These are phyloP conservation scores for Strigops habroptila DNA, from an alignment of 2,113 vertebrate genomes.

Conservation along the genomic window DNA sequence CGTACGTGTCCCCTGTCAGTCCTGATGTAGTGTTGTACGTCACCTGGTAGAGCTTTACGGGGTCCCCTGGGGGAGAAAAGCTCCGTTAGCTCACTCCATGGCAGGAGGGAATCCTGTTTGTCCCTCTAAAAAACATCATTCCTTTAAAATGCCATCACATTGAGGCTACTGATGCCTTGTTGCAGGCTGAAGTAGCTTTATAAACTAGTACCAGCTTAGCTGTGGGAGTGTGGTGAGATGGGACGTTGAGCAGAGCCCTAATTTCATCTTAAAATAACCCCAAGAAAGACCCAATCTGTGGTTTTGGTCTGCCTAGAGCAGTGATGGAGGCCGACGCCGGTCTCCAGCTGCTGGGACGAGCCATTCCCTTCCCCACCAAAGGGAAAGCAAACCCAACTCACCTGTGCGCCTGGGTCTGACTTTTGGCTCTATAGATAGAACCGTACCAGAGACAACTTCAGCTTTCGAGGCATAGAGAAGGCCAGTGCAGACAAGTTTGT, in stretches of 20 bases:
- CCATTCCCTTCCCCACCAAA: not conserved
- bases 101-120: rapidly evolving
- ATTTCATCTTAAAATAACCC: not conserved
- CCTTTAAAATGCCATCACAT: rapidly evolving
- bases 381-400: conserved; percentile 54
- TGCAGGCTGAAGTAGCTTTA: not conserved
- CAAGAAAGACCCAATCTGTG: not conserved
- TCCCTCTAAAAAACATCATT: not conserved
- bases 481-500: conserved; percentile 85
- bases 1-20: conserved; percentile 76
- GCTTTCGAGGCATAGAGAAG: conserved; percentile 87
- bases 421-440: conserved; percentile 81
- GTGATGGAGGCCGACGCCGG: rapidly evolving
- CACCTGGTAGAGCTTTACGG: not conserved
- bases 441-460: conserved; percentile 80
- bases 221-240: rapidly evolving
- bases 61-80: not conserved
- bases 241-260: not conserved
- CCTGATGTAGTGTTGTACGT: conserved; percentile 77
- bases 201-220: not conserved
- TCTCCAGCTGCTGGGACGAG: not conserved
- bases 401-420: conserved; percentile 71
- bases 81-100: rapidly evolving
- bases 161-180: not conserved
- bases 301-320: not conserved